Conservation (phyloP, 1,140 invertebrate species). For the Diorhabda carinulata region DNA sequence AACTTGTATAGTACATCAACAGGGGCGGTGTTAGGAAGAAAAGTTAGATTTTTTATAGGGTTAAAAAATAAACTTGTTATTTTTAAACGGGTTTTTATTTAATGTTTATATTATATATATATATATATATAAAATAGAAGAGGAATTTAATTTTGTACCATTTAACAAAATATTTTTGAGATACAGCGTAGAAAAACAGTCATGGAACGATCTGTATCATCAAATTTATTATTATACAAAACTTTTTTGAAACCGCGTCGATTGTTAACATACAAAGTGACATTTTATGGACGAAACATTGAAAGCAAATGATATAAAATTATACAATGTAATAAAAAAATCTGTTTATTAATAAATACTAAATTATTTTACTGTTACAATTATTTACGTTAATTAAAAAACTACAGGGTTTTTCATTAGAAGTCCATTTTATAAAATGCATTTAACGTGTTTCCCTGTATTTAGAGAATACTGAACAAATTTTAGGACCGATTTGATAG, state of each 20-base stretch:
- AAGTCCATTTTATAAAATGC: too few species aligned
- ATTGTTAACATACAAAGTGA: too few species aligned
- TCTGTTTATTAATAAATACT: too few species aligned
- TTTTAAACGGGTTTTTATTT: constrained; percentile 16
- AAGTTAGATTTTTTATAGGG: background rate
- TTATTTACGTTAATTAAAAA: too few species aligned
- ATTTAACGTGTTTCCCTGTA: too few species aligned
- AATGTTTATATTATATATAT: background rate
- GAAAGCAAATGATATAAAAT: too few species aligned
- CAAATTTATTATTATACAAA: constrained; percentile 1
- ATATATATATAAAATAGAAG: background rate
- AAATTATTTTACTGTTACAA: too few species aligned
- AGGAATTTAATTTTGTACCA: constrained; percentile 24
- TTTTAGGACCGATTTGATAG: constrained; percentile 8
- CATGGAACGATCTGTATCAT: background rate
- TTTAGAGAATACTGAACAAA: background rate
- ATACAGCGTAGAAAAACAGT: background rate
- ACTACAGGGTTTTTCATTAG: too few species aligned
- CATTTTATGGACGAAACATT: too few species aligned
- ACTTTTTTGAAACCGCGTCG: background rate
- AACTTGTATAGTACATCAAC: background rate
- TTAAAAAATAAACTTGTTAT: constrained; percentile 11
- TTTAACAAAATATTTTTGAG: background rate
- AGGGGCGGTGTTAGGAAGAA: background rate
- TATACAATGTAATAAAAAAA: too few species aligned